These are phyloP conservation scores for Eustalomyia histrio DNA, from an alignment of 2,888 invertebrate genomes.

Conservation along the genomic window DNA sequence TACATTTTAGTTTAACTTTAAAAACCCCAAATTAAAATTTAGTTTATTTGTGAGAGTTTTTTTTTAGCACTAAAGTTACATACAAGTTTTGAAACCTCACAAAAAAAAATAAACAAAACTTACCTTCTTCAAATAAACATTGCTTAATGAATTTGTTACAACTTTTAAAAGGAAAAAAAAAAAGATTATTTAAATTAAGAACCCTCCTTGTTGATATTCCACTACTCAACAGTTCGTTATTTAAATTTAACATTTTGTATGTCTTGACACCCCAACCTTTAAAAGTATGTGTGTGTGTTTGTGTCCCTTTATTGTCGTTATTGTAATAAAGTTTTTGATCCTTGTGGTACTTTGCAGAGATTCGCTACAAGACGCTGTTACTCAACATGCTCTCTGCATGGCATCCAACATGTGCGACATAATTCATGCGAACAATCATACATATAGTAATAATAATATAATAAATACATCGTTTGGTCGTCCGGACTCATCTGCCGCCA, in stretches of 20 bases:
- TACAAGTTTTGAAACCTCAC: constrained; percentile 19
- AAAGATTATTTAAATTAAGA: constrained; percentile 29
- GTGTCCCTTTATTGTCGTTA: constrained; percentile 13
- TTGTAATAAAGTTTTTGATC: constrained; percentile 22
- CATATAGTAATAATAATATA: constrained; percentile 82
- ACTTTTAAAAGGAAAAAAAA: constrained; percentile 20
- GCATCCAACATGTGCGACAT: constrained; percentile 86
- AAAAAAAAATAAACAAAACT: constrained; percentile 9
- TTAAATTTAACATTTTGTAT: too few relatives aligned
- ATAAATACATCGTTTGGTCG: constrained; percentile 8
- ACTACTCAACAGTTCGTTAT: background rate
- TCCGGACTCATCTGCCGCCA: constrained; percentile 1
- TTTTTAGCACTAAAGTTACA: background rate
- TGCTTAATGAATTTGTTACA: constrained; percentile 35
- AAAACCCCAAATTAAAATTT: too few relatives aligned
- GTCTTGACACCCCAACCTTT: too few relatives aligned
- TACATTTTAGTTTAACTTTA: background rate
- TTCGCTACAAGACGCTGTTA: constrained; percentile 89
- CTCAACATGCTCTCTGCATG: constrained; percentile 88
- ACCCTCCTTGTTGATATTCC: background rate
- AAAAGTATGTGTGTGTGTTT: background rate
- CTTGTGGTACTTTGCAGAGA: constrained; percentile 82
- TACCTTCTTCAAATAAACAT: constrained; percentile 28
- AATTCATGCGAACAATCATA: constrained; percentile 92
- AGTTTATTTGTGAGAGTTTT: constrained; percentile 7